These are phyloP conservation scores for Lycophotia porphyrea DNA, from an alignment of 2,888 invertebrate species.

Conservation along the genomic window DNA sequence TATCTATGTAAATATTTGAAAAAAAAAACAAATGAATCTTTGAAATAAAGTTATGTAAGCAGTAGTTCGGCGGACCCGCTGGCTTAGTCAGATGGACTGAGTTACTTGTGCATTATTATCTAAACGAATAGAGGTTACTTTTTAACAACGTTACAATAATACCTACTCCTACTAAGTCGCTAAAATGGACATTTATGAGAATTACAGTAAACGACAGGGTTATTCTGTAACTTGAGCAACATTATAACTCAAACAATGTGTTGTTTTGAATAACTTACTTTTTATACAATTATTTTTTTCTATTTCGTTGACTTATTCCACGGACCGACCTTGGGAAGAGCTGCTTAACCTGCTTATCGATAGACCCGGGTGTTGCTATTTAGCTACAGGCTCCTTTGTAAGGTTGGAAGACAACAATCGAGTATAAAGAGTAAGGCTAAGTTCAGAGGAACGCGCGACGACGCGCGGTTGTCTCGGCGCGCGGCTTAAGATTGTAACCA, in stretches of 20 bases:
- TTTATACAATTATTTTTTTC: no score
- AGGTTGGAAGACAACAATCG: neutral
- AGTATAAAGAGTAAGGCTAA: neutral
- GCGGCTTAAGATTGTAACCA: no score
- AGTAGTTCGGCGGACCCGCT: no score
- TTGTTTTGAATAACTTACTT: slow-evolving; percentile 4
- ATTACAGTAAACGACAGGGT: neutral
- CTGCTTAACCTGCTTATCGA: neutral
- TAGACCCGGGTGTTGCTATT: neutral
- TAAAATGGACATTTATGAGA: neutral
- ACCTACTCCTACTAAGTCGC: neutral
- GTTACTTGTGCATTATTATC: no score
- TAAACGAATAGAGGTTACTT: neutral
- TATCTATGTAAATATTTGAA: no score
- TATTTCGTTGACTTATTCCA: neutral
- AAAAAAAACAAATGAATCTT: no score
- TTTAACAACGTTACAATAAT: neutral
- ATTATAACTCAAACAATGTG: neutral
- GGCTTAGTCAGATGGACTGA: no score
- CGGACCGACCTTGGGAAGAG: neutral
- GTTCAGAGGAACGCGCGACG: no score
- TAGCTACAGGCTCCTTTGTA: neutral
- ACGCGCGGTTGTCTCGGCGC: no score
- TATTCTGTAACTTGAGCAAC: neutral
- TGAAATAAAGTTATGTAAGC: no score